These are phyloP conservation scores for Ormyrus thymus DNA, from an alignment of 2,888 invertebrate genomes.

Conservation along the genomic window DNA sequence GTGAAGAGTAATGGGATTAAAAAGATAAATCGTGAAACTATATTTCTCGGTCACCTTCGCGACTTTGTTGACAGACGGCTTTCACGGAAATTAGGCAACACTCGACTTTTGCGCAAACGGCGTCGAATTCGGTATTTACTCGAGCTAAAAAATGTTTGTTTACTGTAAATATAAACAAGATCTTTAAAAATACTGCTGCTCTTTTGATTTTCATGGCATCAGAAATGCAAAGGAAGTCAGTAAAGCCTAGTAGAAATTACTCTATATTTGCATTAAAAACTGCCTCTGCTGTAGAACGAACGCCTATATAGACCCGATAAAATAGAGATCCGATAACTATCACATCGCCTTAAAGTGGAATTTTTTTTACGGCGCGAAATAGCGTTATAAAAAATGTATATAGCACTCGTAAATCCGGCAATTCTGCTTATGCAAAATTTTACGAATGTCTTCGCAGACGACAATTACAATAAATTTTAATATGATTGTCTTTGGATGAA, in stretches of 20 bases:
- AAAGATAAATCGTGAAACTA: too few relatives aligned
- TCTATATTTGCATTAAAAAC: constrained; percentile 8
- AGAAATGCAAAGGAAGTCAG: neutral
- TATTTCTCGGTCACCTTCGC: too few relatives aligned
- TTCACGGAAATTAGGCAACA: too few relatives aligned
- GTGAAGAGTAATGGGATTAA: too few relatives aligned
- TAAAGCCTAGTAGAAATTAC: constrained; percentile 8
- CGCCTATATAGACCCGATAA: constrained; percentile 2
- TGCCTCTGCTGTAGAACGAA: neutral
- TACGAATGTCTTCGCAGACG: constrained; percentile 1
- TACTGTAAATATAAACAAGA: too few relatives aligned
- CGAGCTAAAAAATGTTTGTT: too few relatives aligned
- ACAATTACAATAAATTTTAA: neutral
- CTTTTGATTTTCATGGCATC: too few relatives aligned
- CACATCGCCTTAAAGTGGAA: constrained; percentile 6
- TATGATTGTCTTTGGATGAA: too few relatives aligned
- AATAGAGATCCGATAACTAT: constrained; percentile 39
- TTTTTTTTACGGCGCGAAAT: neutral
- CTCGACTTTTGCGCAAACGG: too few relatives aligned
- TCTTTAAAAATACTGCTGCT: too few relatives aligned
- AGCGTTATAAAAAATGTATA: constrained; percentile 23
- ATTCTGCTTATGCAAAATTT: neutral
- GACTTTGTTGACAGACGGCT: too few relatives aligned
- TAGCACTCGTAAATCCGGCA: neutral
- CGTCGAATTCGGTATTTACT: too few relatives aligned